phyloP scores from a whole-genome alignment of 2,888 invertebrate species.

The Volucella zonaria region DNA sequence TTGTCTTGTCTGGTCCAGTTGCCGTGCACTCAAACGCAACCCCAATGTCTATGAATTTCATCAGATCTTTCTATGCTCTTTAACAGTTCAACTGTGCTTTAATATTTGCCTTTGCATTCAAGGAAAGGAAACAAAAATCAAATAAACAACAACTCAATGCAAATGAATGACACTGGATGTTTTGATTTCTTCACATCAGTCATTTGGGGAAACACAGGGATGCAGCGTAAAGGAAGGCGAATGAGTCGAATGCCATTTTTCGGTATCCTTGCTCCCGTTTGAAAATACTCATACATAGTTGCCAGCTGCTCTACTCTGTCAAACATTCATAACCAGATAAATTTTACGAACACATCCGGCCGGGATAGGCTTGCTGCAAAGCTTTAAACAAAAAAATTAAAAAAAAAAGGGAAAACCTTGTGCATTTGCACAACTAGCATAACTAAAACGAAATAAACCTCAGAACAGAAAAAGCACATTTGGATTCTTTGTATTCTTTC shows the following conservation, averaged over 20 bases:
- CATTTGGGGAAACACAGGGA: constrained; percentile 49
- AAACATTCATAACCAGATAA: constrained; percentile 53
- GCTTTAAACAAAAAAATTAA: constrained; percentile 30
- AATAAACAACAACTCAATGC: constrained; percentile 40
- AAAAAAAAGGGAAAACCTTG: constrained; percentile 15
- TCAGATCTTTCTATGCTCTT: too few species aligned
- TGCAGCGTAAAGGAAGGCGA: constrained; percentile 41
- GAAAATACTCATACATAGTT: not conserved
- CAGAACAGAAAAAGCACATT: constrained; percentile 49
- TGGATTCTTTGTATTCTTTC: constrained; percentile 38
- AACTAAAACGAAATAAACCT: not conserved
- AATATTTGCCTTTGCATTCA: too few species aligned
- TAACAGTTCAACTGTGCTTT: too few species aligned
- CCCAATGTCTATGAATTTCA: too few species aligned
- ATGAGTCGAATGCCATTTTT: constrained; percentile 43
- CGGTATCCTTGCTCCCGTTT: constrained; percentile 59
- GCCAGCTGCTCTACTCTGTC: constrained; percentile 34
- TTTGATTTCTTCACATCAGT: constrained; percentile 56
- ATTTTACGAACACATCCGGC: constrained; percentile 51
- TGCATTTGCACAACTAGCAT: constrained; percentile 40
- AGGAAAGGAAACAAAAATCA: not conserved
- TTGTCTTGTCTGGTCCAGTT: too few species aligned
- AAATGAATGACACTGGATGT: constrained; percentile 55
- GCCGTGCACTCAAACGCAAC: too few species aligned
- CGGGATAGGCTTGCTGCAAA: constrained; percentile 21